Evolutionary conservation across 2,113 vertebrate species (phyloP), one percentile per base, ranked within the genome.

Genomic region (Balaeniceps rex): DNA sequence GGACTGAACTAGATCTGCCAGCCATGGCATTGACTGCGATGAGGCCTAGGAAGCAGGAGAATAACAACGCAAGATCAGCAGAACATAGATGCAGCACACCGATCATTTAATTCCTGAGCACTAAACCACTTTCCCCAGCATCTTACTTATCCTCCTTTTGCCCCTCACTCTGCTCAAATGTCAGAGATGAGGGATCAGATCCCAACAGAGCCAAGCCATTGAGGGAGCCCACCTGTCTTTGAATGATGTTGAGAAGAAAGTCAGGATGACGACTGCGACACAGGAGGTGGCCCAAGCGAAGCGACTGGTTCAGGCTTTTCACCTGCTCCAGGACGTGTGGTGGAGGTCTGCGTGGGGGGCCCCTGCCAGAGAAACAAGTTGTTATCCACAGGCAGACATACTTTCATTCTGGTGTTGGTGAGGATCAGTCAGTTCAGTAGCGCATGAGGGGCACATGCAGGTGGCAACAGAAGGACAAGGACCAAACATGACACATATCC

Each of bases 1-100:
- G 90, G 99, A 99, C 98, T 99, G 99, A 42, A 99, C 99, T 94
- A 99, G 97, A 92, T 99, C 99, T 3, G 99, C 99, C 96, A 99
- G 97, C 99, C 99, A 99, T 1, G 99, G 99, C 99, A 99, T 99
- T 58, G 99, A 99, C 97, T 99, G 99, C 0, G 99, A 99, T 2
- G 99, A 99, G 24, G 99, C 99, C 99, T 99, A 74, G 16, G 38
- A 16, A n/a, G 31, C 42, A 63, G 3, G 3, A 90, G 5, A 36
- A 11, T 0, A 13, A 34, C 64, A 57, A 29, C 13, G 22, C 21
- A 42, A 8, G 6, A n/a, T 61, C 46, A 76, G 49, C 51, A 91
- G 40, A 91, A 78, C 58, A 51, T 0, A 66, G 26, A n/a, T 9
- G 8, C 25, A 46, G 25, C 33, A 83, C 26, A 26, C 55, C 8